Evolutionary conservation across 1,140 invertebrate genomes (phyloP).

Genomic region (Whitmania pigra): DNA sequence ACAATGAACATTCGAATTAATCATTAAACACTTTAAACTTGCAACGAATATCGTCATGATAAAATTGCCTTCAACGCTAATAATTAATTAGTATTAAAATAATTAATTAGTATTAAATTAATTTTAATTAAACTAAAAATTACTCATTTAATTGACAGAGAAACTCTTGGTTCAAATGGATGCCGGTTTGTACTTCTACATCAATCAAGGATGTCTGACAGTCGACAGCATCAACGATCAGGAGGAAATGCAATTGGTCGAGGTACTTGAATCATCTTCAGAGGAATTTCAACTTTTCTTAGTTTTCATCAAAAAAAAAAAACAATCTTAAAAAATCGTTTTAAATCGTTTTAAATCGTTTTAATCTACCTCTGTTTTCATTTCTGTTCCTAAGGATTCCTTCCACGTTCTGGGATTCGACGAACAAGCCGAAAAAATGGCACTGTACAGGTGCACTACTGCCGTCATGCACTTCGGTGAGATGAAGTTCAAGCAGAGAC

Average conservation of each 20-base stretch:
- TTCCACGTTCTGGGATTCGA: constrained; percentile 24
- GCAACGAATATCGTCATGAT: no score
- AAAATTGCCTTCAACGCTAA: no score
- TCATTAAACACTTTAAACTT: background rate
- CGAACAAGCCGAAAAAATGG: constrained; percentile 13
- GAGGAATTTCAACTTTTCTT: background rate
- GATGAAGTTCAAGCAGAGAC: constrained; percentile 93
- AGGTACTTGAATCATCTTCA: constrained; percentile 55
- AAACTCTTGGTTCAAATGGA: constrained; percentile 69
- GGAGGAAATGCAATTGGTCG: constrained; percentile 81
- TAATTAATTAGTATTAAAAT: no score
- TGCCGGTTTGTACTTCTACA: constrained; percentile 75
- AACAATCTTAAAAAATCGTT: no score
- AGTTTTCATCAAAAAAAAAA: background rate
- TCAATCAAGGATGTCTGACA: constrained; percentile 89
- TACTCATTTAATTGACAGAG: constrained; percentile 49
- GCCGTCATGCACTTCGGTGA: constrained; percentile 95
- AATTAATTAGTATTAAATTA: no score
- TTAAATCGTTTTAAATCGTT: no score
- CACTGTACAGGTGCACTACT: constrained; percentile 71
- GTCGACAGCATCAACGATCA: constrained; percentile 91
- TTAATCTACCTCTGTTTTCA: no score
- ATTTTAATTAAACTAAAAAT: no score
- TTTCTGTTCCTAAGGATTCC: background rate
- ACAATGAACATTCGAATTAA: no score